Conservation (phyloP, 2,113 vertebrate species). For the Amia ocellicauda region DNA sequence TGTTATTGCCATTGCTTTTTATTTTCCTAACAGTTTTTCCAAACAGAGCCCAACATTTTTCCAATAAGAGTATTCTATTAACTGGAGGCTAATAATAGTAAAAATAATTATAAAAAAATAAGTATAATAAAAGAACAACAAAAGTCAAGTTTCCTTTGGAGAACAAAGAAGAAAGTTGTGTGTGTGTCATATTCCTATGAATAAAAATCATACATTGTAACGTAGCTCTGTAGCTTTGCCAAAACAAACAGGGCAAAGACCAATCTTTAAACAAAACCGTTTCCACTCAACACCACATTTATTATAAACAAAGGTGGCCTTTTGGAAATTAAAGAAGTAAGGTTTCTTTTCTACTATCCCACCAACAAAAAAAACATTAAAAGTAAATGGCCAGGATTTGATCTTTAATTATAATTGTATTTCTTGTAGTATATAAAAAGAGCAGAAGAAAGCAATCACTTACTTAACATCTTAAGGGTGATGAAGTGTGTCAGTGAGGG, state of each 20-base stretch:
- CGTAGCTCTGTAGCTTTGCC: background rate
- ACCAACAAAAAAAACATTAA: no score
- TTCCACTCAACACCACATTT: background rate
- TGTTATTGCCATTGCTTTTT: background rate
- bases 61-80: constrained; percentile 2
- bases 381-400: no score
- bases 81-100: constrained; percentile 3
- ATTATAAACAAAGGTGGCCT: background rate
- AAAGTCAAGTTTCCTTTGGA: background rate
- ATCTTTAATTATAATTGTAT: no score
- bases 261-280: background rate
- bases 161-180: background rate
- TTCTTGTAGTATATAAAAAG: no score
- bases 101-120: background rate
- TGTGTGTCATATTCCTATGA: background rate
- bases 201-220: background rate
- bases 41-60: background rate
- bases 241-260: background rate
- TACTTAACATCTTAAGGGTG: no score
- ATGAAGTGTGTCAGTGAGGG: no score
- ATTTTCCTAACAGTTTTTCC: constrained; percentile 15
- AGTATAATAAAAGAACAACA: background rate
- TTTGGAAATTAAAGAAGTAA: background rate
- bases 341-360: background rate
- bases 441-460: no score